Conservation (phyloP, 92 coral and sea anemone genomes). For the Bergia sp. region DNA sequence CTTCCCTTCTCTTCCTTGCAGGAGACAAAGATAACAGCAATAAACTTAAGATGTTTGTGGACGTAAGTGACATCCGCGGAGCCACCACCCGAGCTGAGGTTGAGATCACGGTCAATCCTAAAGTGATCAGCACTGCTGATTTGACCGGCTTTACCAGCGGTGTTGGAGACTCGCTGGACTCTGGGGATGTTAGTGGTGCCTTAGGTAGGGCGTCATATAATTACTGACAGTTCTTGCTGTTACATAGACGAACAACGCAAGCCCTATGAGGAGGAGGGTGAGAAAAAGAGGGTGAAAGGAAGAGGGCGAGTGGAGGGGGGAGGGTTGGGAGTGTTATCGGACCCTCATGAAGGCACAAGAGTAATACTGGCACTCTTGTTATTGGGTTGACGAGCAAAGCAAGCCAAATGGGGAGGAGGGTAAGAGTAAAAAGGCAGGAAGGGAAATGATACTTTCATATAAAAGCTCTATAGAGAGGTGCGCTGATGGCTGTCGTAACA, state of each 20-base stretch:
- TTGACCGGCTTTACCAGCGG: slow-evolving; percentile 28
- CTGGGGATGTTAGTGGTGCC: slow-evolving; percentile 39
- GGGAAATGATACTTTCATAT: too few relatives aligned
- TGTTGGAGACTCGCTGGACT: slow-evolving; percentile 18
- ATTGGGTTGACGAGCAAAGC: too few relatives aligned
- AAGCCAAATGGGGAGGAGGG: too few relatives aligned
- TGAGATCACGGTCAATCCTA: slow-evolving; percentile 59
- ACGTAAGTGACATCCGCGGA: slow-evolving; percentile 62
- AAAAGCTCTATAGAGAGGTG: too few relatives aligned
- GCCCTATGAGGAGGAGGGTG: not conserved
- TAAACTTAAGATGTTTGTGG: slow-evolving; percentile 66
- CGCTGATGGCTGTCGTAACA: too few relatives aligned
- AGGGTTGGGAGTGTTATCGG: too few relatives aligned
- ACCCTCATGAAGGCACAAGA: too few relatives aligned
- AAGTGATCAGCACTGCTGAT: slow-evolving; percentile 44
- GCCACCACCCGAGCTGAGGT: slow-evolving; percentile 56
- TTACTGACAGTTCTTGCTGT: not conserved
- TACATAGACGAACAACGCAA: not conserved
- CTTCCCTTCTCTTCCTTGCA: not conserved
- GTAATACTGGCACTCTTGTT: too few relatives aligned
- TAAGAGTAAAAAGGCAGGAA: too few relatives aligned
- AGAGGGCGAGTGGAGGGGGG: too few relatives aligned
- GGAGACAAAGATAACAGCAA: slow-evolving; percentile 69
- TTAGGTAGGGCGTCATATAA: slow-evolving; percentile 30
- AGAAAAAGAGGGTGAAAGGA: not conserved